Evolutionary conservation across 1,140 invertebrate species (phyloP).

Genomic region (Heterodera schachtii): DNA sequence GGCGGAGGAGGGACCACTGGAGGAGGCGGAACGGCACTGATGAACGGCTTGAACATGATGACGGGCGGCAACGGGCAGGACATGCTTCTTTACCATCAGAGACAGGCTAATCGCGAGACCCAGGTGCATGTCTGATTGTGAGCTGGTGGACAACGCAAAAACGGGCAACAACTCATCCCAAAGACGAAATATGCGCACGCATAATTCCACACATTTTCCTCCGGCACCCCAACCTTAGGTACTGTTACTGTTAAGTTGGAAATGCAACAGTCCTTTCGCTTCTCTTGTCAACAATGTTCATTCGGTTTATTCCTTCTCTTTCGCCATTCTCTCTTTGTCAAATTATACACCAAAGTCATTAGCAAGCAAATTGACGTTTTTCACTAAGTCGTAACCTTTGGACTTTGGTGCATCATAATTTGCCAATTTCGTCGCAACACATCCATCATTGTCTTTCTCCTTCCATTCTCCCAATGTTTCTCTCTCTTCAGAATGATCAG

Average conservation of each 20-base stretch:
- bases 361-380: too few species aligned
- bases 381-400: too few species aligned
- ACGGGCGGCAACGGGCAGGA: neutral
- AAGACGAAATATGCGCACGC: neutral
- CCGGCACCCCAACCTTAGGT: neutral
- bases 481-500: neutral
- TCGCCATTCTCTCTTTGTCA: too few species aligned
- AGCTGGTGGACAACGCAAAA: neutral
- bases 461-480: neutral
- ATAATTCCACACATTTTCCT: neutral
- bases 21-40: neutral
- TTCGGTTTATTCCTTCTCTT: too few species aligned
- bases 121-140: conserved; percentile 9
- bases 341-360: too few species aligned
- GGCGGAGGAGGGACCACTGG: neutral
- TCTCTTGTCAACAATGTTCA: neutral
- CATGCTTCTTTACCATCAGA: conserved; percentile 7
- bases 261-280: neutral
- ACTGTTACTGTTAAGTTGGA: neutral
- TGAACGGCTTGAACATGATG: conserved; percentile 1
- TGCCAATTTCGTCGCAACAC: neutral
- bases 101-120: conserved; percentile 1
- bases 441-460: neutral
- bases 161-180: conserved; percentile 9
- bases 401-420: too few species aligned